Percentiles rank a stretch among this genome's conserved stretches.
Evolutionary conservation across 2,113 vertebrate species (phyloP).

Genomic region (Tachysurus vachellii): DNA sequence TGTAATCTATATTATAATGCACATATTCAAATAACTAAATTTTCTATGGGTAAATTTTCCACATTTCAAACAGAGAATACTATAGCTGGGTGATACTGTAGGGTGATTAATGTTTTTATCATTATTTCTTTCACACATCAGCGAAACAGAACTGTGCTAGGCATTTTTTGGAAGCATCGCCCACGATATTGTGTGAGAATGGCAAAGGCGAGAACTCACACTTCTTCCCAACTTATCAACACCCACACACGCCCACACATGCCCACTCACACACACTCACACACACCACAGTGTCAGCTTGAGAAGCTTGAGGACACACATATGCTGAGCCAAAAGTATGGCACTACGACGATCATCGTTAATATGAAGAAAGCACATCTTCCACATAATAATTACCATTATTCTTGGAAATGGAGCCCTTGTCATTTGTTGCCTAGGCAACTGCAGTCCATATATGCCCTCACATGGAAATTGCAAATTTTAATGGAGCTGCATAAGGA

Average conservation of each 20-base stretch:
- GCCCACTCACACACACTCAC: background rate
- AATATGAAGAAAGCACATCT: background rate
- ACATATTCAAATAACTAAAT: background rate
- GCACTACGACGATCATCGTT: background rate
- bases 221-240: background rate
- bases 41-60: background rate
- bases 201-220: slow-evolving; percentile 2
- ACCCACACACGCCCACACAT: background rate
- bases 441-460: slow-evolving; percentile 63
- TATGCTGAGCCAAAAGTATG: background rate
- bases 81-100: background rate
- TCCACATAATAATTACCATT: slow-evolving; percentile 27
- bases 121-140: slow-evolving; percentile 13
- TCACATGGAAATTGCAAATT: slow-evolving; percentile 59
- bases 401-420: slow-evolving; percentile 57
- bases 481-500: slow-evolving; percentile 56
- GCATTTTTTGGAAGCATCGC: background rate
- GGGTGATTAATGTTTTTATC: background rate
- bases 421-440: slow-evolving; percentile 72
- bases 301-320: background rate
- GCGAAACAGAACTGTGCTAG: background rate
- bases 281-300: background rate
- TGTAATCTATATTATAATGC: background rate
- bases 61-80: background rate
- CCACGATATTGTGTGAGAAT: background rate